phyloP scores from a whole-genome alignment of 2,888 invertebrate species.

The Julus scandinavius region DNA sequence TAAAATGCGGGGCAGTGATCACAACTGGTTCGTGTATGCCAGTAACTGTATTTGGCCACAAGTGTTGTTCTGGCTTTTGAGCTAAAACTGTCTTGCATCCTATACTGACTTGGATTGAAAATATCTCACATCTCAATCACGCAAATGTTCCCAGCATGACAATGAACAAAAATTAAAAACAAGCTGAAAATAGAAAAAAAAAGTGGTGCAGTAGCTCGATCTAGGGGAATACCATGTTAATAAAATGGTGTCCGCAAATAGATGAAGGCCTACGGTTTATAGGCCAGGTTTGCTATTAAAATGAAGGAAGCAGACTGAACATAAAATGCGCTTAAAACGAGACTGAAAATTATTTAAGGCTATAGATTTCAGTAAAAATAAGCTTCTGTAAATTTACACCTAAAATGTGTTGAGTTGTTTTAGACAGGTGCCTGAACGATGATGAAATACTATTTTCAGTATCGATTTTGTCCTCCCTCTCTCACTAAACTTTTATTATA shows the following conservation, averaged over 20 bases:
- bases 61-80: no score
- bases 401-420: no score
- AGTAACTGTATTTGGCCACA: no score
- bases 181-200: not conserved
- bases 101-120: no score
- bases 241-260: not conserved
- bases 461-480: no score
- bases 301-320: not conserved
- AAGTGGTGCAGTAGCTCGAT: not conserved
- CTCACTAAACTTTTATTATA: no score
- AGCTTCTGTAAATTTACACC: not conserved
- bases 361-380: not conserved
- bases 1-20: no score
- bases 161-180: not conserved
- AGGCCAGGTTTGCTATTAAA: not conserved
- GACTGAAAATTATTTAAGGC: not conserved
- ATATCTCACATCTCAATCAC: not conserved
- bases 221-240: not conserved
- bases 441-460: no score
- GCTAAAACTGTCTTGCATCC: no score
- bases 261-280: conserved; percentile 2
- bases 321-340: not conserved
- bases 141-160: not conserved
- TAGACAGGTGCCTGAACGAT: no score
- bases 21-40: no score